Percentiles rank a stretch among this genome's conserved stretches.
Evolutionary conservation across 1,140 invertebrate genomes (phyloP).

Genomic region (Drosophila pseudoobscura): DNA sequence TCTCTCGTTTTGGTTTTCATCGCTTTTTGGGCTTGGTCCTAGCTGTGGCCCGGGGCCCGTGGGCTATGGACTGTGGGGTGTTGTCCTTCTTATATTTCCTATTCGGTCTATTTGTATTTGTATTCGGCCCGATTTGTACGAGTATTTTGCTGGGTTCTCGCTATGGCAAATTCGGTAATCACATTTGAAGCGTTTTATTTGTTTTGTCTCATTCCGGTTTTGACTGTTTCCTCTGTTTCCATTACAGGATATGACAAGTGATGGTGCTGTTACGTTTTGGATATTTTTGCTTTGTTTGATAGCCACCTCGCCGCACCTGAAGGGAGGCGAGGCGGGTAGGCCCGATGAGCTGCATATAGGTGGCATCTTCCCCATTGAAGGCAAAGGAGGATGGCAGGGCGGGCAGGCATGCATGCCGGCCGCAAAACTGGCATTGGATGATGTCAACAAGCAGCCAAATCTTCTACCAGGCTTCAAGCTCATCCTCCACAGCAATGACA

Average conservation of each 20-base stretch:
- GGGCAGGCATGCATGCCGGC: conserved; percentile 97
- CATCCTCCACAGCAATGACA: conserved; percentile 97
- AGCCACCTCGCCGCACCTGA: conserved; percentile 65
- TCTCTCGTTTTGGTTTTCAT: conserved; percentile 19
- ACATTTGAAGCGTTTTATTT: conserved; percentile 57
- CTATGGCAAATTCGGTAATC: conserved; percentile 61
- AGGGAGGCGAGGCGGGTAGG: conserved; percentile 66
- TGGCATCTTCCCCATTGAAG: conserved; percentile 98
- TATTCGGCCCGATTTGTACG: conserved; percentile 47
- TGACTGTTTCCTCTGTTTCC: not conserved
- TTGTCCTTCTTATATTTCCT: conserved; percentile 35
- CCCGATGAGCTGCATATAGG: conserved; percentile 95
- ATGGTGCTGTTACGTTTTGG: conserved; percentile 83
- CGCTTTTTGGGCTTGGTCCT: conserved; percentile 24
- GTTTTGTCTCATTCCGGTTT: not conserved
- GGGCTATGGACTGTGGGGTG: not conserved
- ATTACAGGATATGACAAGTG: conserved; percentile 83
- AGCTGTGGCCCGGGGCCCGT: too few relatives aligned
- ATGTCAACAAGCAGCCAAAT: conserved; percentile 96
- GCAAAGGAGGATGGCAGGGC: conserved; percentile 97
- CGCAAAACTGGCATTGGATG: conserved; percentile 96
- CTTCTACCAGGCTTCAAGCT: conserved; percentile 96
- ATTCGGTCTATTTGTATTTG: conserved; percentile 29
- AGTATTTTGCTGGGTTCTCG: conserved; percentile 34
- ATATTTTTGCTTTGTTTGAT: conserved; percentile 83